These are phyloP conservation scores for Lottia scabra DNA, from an alignment of 2,888 invertebrate genomes.

Conservation along the genomic window DNA sequence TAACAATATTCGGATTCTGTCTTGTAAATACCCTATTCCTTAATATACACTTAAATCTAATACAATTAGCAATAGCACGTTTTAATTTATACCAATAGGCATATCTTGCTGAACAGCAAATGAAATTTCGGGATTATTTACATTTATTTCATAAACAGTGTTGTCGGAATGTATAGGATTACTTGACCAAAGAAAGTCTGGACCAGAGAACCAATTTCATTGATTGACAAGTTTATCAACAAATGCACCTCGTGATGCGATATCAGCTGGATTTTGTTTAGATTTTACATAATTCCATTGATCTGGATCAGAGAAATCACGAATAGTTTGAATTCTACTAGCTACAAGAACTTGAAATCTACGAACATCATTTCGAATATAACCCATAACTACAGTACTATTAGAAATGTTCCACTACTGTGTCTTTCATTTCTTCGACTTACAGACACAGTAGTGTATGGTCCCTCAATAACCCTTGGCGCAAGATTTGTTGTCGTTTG, in stretches of 20 bases:
- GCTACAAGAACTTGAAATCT: constrained; percentile 16
- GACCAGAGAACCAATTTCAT: constrained; percentile 25
- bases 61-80: background rate
- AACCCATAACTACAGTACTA: constrained; percentile 6
- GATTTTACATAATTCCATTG: constrained; percentile 31
- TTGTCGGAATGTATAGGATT: background rate
- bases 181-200: constrained; percentile 19
- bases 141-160: background rate
- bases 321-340: constrained; percentile 1
- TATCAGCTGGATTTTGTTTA: constrained; percentile 29
- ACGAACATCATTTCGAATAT: background rate
- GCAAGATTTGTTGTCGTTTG: too few species aligned
- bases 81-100: background rate
- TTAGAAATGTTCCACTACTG: too few species aligned
- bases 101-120: background rate
- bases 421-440: too few species aligned
- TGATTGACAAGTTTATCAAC: constrained; percentile 13
- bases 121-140: constrained; percentile 1
- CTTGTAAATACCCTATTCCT: too few species aligned
- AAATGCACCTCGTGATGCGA: constrained; percentile 24
- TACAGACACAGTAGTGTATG: too few species aligned
- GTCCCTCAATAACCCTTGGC: too few species aligned
- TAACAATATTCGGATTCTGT: too few species aligned
- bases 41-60: too few species aligned
- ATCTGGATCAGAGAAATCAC: constrained; percentile 8